Evolutionary conservation across 2,888 invertebrate species (phyloP).

Genomic region (Perizoma flavofasciatum): DNA sequence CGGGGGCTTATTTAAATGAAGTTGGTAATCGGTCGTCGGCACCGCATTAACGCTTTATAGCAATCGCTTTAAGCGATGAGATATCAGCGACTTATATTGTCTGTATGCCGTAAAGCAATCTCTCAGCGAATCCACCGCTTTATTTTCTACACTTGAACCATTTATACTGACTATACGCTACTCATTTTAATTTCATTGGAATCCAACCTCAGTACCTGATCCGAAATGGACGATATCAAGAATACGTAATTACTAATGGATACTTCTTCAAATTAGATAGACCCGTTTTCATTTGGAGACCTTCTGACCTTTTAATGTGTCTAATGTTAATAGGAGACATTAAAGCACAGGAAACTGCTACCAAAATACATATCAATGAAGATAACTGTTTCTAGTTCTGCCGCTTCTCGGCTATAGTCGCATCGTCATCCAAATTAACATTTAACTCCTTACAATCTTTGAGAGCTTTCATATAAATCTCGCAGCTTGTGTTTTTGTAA

Average conservation of each 20-base stretch:
- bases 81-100: conserved; percentile 28
- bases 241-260: conserved; percentile 61
- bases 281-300: conserved; percentile 32
- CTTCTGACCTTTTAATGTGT: conserved; percentile 35
- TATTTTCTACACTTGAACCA: conserved; percentile 39
- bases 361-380: conserved; percentile 31
- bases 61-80: conserved; percentile 40
- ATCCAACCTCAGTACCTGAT: conserved; percentile 51
- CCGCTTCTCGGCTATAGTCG: conserved; percentile 14
- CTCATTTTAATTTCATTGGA: conserved; percentile 61
- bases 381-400: conserved; percentile 26
- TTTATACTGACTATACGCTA: conserved; percentile 42
- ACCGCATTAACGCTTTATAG: conserved; percentile 53
- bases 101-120: conserved; percentile 12
- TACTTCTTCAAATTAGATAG: conserved; percentile 54
- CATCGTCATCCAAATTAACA: conserved; percentile 22
- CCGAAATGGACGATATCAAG: conserved; percentile 50
- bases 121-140: conserved; percentile 18
- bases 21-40: conserved; percentile 61
- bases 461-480: conserved; percentile 20
- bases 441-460: conserved; percentile 23
- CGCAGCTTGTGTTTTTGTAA: conserved; percentile 19
- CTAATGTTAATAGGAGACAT: conserved; percentile 31
- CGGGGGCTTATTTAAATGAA: conserved; percentile 67
- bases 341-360: conserved; percentile 34